phyloP scores from a whole-genome alignment of 2,888 invertebrate genomes.

The Melanargia galathea region DNA sequence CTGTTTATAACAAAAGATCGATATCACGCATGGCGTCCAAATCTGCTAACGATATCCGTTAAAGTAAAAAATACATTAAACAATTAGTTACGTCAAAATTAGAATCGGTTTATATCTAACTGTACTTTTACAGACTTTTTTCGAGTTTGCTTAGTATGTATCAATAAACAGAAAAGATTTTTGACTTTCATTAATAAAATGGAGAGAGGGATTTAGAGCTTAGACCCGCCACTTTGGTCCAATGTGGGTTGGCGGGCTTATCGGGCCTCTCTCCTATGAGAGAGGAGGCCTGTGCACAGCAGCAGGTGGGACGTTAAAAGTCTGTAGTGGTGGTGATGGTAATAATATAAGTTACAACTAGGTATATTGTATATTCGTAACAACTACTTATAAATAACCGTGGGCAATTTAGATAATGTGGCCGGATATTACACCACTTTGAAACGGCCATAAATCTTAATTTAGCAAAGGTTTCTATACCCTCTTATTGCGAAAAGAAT shows the following conservation, averaged over 20 bases:
- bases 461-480: conserved; percentile 25
- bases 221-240: no score
- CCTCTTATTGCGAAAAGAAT: conserved; percentile 36
- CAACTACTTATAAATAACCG: not conserved
- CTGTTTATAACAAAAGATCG: conserved; percentile 58
- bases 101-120: not conserved
- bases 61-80: conserved; percentile 4
- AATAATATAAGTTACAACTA: not conserved
- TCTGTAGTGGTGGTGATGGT: no score
- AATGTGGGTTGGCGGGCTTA: no score
- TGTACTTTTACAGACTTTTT: not conserved
- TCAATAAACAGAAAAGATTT: no score
- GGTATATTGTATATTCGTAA: not conserved
- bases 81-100: not conserved
- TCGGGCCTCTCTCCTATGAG: no score
- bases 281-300: no score
- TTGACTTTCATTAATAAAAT: no score
- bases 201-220: no score
- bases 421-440: conserved; percentile 24
- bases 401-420: conserved; percentile 5
- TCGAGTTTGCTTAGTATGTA: not conserved
- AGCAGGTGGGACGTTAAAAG: no score
- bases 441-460: conserved; percentile 31
- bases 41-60: conserved; percentile 37
- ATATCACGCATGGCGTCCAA: conserved; percentile 47